Percentiles rank a stretch among this genome's conserved stretches.
phyloP scores from a whole-genome alignment of 2,888 invertebrate genomes.

The Monoplex corrugatus region DNA sequence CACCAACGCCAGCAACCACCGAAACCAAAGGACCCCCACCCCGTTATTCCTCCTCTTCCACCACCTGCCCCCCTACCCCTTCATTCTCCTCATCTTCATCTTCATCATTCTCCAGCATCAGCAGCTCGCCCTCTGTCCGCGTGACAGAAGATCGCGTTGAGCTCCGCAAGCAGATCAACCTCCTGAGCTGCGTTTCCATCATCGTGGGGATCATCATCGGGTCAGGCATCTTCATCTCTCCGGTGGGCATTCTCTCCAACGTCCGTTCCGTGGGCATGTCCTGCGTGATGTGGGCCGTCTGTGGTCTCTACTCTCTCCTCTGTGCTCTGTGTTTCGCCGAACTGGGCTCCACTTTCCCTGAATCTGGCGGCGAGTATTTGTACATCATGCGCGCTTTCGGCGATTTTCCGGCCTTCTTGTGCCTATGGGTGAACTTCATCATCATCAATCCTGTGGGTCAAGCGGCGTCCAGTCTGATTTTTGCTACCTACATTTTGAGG shows the following conservation, averaged over 20 bases:
- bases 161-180: constrained; percentile 71
- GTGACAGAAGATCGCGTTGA: constrained; percentile 57
- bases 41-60: background rate
- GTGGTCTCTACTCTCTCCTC: constrained; percentile 89
- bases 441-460: constrained; percentile 78
- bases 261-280: constrained; percentile 89
- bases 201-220: constrained; percentile 92
- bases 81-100: constrained; percentile 1
- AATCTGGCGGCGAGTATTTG: constrained; percentile 84
- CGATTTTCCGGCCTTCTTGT: constrained; percentile 78
- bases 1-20: background rate
- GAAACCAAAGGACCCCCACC: background rate
- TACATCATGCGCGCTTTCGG: constrained; percentile 79
- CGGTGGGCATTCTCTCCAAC: constrained; percentile 91
- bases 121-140: background rate
- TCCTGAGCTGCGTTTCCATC: constrained; percentile 74
- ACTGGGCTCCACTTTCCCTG: constrained; percentile 92
- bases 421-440: constrained; percentile 79
- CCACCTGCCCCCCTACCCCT: background rate
- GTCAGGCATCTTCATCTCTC: constrained; percentile 97
- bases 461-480: constrained; percentile 79
- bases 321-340: constrained; percentile 96
- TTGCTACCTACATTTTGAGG: constrained; percentile 77
- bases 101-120: background rate
- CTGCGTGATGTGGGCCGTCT: constrained; percentile 93